phyloP scores from a whole-genome alignment of 1,140 invertebrate species.

The Drosophila albomicans region DNA sequence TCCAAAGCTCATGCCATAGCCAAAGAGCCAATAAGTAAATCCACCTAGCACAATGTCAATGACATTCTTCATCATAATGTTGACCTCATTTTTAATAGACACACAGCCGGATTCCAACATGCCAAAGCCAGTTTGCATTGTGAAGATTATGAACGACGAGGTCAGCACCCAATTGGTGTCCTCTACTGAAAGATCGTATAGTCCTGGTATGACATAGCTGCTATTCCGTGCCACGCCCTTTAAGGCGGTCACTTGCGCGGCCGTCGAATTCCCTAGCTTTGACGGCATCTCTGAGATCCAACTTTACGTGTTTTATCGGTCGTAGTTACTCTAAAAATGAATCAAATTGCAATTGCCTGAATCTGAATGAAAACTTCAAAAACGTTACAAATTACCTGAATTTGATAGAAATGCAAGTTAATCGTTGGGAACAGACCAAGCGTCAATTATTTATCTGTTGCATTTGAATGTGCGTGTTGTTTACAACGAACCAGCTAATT shows the following conservation, averaged over 20 bases:
- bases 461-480: constrained; percentile 63
- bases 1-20: constrained; percentile 96
- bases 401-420: constrained; percentile 61
- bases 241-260: constrained; percentile 56
- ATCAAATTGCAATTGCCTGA: constrained; percentile 11
- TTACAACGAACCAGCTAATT: constrained; percentile 46
- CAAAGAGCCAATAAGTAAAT: constrained; percentile 96
- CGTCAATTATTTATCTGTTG: constrained; percentile 57
- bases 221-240: constrained; percentile 70
- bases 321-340: constrained; percentile 23
- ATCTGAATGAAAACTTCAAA: constrained; percentile 30
- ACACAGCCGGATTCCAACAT: constrained; percentile 97
- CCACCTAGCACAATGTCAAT: constrained; percentile 96
- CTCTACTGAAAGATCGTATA: constrained; percentile 88
- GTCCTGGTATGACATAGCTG: constrained; percentile 85
- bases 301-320: constrained; percentile 1
- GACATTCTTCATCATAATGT: constrained; percentile 99
- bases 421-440: constrained; percentile 36
- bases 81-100: constrained; percentile 96
- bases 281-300: constrained; percentile 47
- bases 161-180: constrained; percentile 97
- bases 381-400: constrained; percentile 54
- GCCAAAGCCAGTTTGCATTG: constrained; percentile 98
- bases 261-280: constrained; percentile 62
- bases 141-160: constrained; percentile 97